A percentile compares a stretch with the other conserved stretches of the same genome.
Evolutionary conservation across 2,113 vertebrate species (phyloP).

Genomic region (Solea solea): DNA sequence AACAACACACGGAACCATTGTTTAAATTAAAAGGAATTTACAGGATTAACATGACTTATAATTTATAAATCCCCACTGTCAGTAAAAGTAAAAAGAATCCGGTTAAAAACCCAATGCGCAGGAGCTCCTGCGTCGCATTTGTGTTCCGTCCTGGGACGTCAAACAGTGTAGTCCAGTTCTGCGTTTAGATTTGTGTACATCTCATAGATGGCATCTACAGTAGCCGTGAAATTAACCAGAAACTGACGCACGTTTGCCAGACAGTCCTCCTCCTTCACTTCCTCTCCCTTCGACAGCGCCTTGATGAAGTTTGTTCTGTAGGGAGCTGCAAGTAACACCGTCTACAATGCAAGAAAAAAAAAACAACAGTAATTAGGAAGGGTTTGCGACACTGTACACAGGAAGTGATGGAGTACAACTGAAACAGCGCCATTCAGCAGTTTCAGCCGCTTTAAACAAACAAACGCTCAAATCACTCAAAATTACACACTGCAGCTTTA

Average conservation of each 20-base stretch:
- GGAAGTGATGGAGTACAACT: no score
- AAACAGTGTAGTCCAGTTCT: conserved; percentile 92
- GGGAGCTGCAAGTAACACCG: conserved; percentile 87
- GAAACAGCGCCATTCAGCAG: no score
- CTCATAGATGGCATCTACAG: conserved; percentile 92
- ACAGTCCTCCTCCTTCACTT: conserved; percentile 91
- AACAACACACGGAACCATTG: not conserved
- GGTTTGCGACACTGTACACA: no score
- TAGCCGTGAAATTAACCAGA: conserved; percentile 85
- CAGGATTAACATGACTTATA: no score
- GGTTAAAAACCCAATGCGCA: no score
- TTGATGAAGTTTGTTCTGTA: conserved; percentile 93
- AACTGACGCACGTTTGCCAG: conserved; percentile 89
- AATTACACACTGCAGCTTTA: no score
- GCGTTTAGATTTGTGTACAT: conserved; percentile 92
- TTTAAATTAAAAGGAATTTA: no score
- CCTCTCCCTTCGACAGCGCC: conserved; percentile 92
- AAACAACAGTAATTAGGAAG: not conserved
- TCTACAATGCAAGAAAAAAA: conserved; percentile 68
- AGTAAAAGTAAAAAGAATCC: no score
- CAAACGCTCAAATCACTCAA: no score
- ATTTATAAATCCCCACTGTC: no score
- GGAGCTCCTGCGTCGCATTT: not conserved
- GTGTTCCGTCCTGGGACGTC: conserved; percentile 31
- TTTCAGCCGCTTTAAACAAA: no score